Base-by-base conservation (phyloP, 2,113 vertebrate species). In the Rhinogobius similis region DNA sequence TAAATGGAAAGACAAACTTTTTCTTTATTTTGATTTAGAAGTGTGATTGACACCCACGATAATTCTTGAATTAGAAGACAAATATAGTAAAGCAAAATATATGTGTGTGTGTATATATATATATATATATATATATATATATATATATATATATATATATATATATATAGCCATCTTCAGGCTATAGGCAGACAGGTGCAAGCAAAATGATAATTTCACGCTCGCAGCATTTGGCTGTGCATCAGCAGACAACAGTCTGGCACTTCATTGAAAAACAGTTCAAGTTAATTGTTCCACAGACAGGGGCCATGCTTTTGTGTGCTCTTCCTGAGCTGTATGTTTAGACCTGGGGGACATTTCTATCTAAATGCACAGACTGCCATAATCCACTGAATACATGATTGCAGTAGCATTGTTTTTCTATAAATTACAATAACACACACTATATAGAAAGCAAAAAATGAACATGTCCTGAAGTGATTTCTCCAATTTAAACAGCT, bases 281-380 rank as follows among this genome's bases (percentile, higher is more conserved):
- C 27, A 43, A 80, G 82, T 80, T 83, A 82, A 89, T 81, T 70
- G 65, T 78, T 81, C 48, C 58, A 59, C 70, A 65, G 67, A 73
- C 48, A 46, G 68, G 72, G 65, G 20, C 62, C 43, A 75, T 53
- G 43, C 59, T 67, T 69, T 68, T 59, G 41, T 62, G 69, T 55
- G 59, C 13, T 78, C 72, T 41, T 41, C 81, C 0, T 2, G 61
- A 66, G 81, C 36, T 65, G 50, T 74, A 76, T 79, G n/a, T 43
- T 59, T 20, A 73, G 56, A 76, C 75, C 68, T 70, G 24, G 7
- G 74, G 78, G 76, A 83, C 46, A 43, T 6, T 10, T 76, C 79
- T 77, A 79, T 87, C 67, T 78, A 76, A 70, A 64, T 61, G 64
- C 70, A 71, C 70, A 70, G 53, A 62, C 65, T 41, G 48, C 12